phyloP scores from a whole-genome alignment of 2,888 invertebrate genomes.

The Gasteruption jaculator region DNA sequence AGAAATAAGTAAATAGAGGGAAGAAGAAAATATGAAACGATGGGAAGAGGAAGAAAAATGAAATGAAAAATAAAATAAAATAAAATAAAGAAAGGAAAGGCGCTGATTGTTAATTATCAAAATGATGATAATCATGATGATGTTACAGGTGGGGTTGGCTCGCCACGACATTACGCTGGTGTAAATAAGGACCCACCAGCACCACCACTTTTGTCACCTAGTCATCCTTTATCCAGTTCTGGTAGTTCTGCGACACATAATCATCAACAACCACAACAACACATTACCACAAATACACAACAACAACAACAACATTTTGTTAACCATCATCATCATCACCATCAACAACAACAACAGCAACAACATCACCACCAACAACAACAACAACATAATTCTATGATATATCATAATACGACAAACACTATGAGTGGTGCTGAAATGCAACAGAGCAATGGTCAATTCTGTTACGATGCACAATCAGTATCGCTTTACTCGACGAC shows the following conservation, averaged over 20 bases:
- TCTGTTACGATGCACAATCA: conserved; percentile 60
- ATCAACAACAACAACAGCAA: no score
- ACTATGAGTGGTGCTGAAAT: conserved; percentile 53
- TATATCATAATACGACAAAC: conserved; percentile 51
- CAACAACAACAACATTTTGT: conserved; percentile 42
- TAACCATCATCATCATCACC: conserved; percentile 39
- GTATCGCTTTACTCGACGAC: conserved; percentile 49
- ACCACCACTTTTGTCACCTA: conserved; percentile 54
- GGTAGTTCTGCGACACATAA: conserved; percentile 51
- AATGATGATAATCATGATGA: no score
- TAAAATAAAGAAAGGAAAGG: no score
- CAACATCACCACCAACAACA: conserved; percentile 47
- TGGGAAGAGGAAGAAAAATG: no score
- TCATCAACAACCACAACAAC: no score
- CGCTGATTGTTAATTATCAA: no score
- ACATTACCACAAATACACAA: conserved; percentile 54
- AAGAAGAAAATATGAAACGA: no score
- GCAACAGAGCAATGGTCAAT: conserved; percentile 57
- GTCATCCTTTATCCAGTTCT: conserved; percentile 57
- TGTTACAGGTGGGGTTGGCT: conserved; percentile 61
- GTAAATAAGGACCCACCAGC: conserved; percentile 50
- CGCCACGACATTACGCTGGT: conserved; percentile 57
- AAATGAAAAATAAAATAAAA: no score
- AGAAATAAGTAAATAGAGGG: no score
- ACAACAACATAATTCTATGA: conserved; percentile 49